Evolutionary conservation across 2,797 vertebrate species (phyloP).

Genomic region (Cuculus canorus): DNA sequence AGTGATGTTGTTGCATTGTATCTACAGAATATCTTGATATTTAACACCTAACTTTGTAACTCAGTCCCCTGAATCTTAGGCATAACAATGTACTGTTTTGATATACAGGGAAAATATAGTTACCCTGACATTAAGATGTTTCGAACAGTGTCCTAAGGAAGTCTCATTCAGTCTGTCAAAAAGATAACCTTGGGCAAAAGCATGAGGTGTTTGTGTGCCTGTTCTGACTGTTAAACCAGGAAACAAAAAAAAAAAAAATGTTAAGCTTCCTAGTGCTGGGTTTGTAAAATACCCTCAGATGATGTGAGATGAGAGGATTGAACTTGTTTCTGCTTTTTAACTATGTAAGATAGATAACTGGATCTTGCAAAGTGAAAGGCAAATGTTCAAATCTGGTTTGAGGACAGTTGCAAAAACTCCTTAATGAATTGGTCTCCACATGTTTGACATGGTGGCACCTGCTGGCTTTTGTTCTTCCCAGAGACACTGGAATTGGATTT

Average conservation of each 20-base stretch:
- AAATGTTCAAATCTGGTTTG: not conserved
- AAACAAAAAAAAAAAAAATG: too few species aligned
- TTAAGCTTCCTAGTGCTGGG: not conserved
- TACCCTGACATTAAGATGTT: not conserved
- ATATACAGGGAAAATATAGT: not conserved
- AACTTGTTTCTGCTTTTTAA: not conserved
- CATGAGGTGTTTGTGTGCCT: not conserved
- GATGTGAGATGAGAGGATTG: not conserved
- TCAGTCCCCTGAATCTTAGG: not conserved
- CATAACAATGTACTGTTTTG: not conserved
- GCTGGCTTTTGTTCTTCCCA: not conserved
- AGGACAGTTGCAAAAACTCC: not conserved
- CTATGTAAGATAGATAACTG: not conserved
- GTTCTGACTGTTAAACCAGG: not conserved
- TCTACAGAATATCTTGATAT: conserved; percentile 32
- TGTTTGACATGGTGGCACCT: not conserved
- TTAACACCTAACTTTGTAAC: not conserved
- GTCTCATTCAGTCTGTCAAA: not conserved
- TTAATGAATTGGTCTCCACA: not conserved
- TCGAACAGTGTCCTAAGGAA: not conserved
- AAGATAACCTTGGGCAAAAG: not conserved
- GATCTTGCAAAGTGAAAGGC: not conserved
- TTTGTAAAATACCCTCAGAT: not conserved
- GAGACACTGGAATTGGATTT: not conserved
- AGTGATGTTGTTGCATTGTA: not conserved